Evolutionary conservation across 2,888 invertebrate genomes (phyloP), one percentile per base, ranked within the genome.

Genomic region (Diarsia rubi): DNA sequence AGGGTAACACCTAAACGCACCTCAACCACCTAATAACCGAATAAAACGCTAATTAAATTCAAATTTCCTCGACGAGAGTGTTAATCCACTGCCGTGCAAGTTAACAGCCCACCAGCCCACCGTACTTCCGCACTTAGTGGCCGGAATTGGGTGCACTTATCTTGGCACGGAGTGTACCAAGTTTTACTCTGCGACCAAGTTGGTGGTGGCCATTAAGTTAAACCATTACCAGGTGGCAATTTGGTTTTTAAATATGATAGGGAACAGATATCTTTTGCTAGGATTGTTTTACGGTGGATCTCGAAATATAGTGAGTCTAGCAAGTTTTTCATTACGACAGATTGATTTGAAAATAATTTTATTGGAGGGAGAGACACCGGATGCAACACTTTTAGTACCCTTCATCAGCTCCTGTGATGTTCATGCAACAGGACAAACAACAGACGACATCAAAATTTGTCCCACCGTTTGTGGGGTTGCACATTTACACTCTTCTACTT

Each of bases 91-190:
- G 44, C 59, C 69, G 42, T 60, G 67, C 72, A 81, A 75, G 37
- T 84, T 72, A 81, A 81, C 75, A 59, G 59, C 27, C 71, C 37
- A 70, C 65, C 49, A 69, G 57, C 21, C n/a, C 31, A 54, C 47
- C 72, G n/a, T 42, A 72, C 16, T 47, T 70, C 59, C 54, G 73
- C 59, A 79, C 74, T 83, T 83, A 83, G 83, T 78, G 73, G 80
- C 54, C 63, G 81, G 75, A 84, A 82, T 82, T 57, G 65, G 84
- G 81, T 72, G 71, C 81, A 72, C 63, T 75, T 84, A 84, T 82
- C 82, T 84, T 75, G 69, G 81, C 66, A 62, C 45, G n/a, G 45
- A 70, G 68, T 79, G 59, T 69, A 69, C 69, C 16, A 70, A 78
- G 82, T 75, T 83, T 76, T 52, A 72, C 74, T 72, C 66, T 37